Conservation (phyloP, 2,888 invertebrate species). For the Leptura quadrifasciata region DNA sequence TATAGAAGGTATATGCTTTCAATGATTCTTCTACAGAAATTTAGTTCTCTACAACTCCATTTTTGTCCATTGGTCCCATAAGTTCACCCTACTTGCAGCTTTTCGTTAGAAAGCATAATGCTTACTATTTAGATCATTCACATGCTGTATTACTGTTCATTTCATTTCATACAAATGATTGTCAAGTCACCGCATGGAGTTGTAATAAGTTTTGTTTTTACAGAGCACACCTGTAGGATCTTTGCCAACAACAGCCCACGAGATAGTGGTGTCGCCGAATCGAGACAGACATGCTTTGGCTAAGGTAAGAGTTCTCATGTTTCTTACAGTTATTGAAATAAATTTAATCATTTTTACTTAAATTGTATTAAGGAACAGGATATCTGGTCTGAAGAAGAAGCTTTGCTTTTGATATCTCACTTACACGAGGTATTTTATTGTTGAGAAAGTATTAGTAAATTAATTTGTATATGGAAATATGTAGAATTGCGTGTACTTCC, state of each 20-base stretch:
- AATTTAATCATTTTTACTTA: constrained; percentile 17
- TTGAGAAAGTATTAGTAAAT: constrained; percentile 1
- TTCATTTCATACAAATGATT: too few relatives aligned
- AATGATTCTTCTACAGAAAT: too few relatives aligned
- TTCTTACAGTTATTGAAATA: constrained; percentile 14
- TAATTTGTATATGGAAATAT: not conserved
- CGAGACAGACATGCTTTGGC: constrained; percentile 90
- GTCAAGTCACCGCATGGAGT: not conserved
- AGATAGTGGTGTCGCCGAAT: constrained; percentile 92
- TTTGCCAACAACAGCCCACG: constrained; percentile 93
- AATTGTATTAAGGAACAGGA: constrained; percentile 41
- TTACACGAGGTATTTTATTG: constrained; percentile 46
- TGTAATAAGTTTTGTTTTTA: constrained; percentile 65
- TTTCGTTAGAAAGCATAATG: too few relatives aligned
- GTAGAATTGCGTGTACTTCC: constrained; percentile 4
- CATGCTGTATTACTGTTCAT: too few relatives aligned
- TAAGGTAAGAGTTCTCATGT: constrained; percentile 65
- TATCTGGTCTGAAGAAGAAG: constrained; percentile 47
- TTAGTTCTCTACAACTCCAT: too few relatives aligned
- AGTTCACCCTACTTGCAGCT: too few relatives aligned
- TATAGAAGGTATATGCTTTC: too few relatives aligned
- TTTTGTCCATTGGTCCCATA: too few relatives aligned
- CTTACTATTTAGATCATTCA: too few relatives aligned
- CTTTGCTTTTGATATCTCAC: constrained; percentile 47
- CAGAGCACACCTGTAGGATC: constrained; percentile 96